These are phyloP conservation scores for Aramus guarauna DNA, from an alignment of 2,113 vertebrate genomes.

Conservation along the genomic window DNA sequence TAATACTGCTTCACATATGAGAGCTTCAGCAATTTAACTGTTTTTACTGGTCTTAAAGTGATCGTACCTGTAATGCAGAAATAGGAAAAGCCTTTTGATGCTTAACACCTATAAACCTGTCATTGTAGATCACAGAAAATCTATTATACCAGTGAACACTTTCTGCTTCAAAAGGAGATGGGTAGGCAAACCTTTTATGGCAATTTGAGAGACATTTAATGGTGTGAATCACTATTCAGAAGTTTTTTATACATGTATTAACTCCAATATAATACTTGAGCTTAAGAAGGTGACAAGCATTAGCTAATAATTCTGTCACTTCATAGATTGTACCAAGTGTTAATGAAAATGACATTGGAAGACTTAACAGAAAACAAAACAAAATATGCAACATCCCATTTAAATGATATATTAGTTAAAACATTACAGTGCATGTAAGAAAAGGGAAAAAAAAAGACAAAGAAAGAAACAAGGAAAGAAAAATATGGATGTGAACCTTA, in stretches of 20 bases:
- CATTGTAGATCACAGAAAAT: conserved; percentile 9
- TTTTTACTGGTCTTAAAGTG: conserved; percentile 12
- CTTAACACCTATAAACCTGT: conserved; percentile 39
- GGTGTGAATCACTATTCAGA: neutral
- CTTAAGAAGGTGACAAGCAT: neutral
- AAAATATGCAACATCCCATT: neutral
- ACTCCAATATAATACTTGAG: neutral
- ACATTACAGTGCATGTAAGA: neutral
- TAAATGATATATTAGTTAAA: conserved; percentile 4
- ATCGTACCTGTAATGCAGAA: neutral
- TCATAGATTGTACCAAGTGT: neutral
- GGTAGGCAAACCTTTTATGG: conserved; percentile 26
- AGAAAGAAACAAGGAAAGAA: neutral
- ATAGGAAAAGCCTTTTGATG: conserved; percentile 25
- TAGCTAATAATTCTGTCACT: neutral
- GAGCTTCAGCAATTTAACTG: conserved; percentile 5
- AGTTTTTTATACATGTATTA: conserved; percentile 17
- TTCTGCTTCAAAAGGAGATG: conserved; percentile 42
- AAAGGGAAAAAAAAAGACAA: neutral
- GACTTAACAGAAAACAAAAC: neutral
- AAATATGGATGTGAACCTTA: neutral
- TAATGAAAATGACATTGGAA: neutral
- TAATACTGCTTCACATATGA: neutral
- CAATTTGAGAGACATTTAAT: conserved; percentile 9
- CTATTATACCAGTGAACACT: neutral